These are phyloP conservation scores for Malthinus seriepunctatus DNA, from an alignment of 2,888 invertebrate genomes.

Conservation along the genomic window DNA sequence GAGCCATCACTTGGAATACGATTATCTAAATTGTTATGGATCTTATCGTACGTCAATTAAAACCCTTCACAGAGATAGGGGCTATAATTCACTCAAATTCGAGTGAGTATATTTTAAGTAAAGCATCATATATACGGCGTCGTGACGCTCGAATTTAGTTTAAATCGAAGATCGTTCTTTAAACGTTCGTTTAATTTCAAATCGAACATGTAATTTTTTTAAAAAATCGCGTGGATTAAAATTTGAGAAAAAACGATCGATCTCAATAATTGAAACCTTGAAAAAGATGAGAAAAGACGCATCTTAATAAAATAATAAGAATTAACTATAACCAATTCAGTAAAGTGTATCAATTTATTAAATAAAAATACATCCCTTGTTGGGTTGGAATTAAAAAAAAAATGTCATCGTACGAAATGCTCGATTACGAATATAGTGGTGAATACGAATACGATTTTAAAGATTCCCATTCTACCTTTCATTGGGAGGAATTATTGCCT, in stretches of 20 bases:
- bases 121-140: slow-evolving; percentile 43
- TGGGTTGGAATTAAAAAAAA: not conserved
- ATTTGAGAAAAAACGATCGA: slow-evolving; percentile 7
- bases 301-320: slow-evolving; percentile 15
- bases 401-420: slow-evolving; percentile 25
- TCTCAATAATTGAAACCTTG: slow-evolving; percentile 20
- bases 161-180: slow-evolving; percentile 28
- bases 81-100: slow-evolving; percentile 31
- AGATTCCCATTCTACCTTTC: slow-evolving; percentile 55
- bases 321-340: slow-evolving; percentile 24
- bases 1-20: slow-evolving; percentile 8
- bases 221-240: not conserved
- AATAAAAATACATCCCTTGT: not conserved
- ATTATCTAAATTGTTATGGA: slow-evolving; percentile 17
- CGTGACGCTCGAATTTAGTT: slow-evolving; percentile 44
- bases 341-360: slow-evolving; percentile 22
- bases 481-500: slow-evolving; percentile 62
- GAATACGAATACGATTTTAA: slow-evolving; percentile 57
- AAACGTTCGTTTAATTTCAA: slow-evolving; percentile 15
- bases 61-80: slow-evolving; percentile 21
- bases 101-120: slow-evolving; percentile 37
- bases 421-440: slow-evolving; percentile 23
- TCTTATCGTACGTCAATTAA: slow-evolving; percentile 18
- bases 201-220: slow-evolving; percentile 5
- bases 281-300: slow-evolving; percentile 22